A percentile compares a stretch with the other conserved stretches of the same genome.
phyloP scores from a whole-genome alignment of 1,140 invertebrate genomes.

The Dinoponera quadriceps region DNA sequence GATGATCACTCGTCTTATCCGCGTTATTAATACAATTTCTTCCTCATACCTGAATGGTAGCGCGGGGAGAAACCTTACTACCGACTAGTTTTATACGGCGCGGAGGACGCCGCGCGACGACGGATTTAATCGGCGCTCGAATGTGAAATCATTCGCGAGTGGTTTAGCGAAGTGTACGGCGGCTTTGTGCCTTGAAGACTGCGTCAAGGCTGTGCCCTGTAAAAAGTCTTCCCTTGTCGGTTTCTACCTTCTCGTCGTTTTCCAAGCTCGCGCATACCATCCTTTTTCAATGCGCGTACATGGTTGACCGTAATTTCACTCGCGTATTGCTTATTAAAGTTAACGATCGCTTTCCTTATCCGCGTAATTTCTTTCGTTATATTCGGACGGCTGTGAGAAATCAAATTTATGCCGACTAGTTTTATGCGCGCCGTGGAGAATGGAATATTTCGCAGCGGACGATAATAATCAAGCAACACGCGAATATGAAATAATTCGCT shows the following conservation, averaged over 20 bases:
- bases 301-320: neutral
- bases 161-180: neutral
- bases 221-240: neutral
- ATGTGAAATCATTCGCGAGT: slow-evolving; percentile 2
- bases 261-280: neutral
- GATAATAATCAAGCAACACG: slow-evolving; percentile 27
- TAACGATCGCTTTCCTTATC: slow-evolving; percentile 15
- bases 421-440: slow-evolving; percentile 1
- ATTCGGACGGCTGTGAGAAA: neutral
- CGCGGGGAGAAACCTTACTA: neutral
- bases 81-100: neutral
- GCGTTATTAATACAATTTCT: slow-evolving; percentile 30
- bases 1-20: slow-evolving; percentile 31
- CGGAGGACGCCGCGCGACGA: neutral
- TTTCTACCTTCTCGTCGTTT: neutral
- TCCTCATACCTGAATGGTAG: neutral
- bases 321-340: slow-evolving; percentile 14
- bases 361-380: neutral
- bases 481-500: slow-evolving; percentile 44
- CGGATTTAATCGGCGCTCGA: neutral
- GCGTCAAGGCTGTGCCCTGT: neutral
- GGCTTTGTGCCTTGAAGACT: neutral
- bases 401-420: slow-evolving; percentile 8
- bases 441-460: slow-evolving; percentile 21
- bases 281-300: neutral